Evolutionary conservation across 2,797 vertebrate genomes (phyloP), one percentile per base, ranked within the genome.

Genomic region (Chaetodon trifasciatus): DNA sequence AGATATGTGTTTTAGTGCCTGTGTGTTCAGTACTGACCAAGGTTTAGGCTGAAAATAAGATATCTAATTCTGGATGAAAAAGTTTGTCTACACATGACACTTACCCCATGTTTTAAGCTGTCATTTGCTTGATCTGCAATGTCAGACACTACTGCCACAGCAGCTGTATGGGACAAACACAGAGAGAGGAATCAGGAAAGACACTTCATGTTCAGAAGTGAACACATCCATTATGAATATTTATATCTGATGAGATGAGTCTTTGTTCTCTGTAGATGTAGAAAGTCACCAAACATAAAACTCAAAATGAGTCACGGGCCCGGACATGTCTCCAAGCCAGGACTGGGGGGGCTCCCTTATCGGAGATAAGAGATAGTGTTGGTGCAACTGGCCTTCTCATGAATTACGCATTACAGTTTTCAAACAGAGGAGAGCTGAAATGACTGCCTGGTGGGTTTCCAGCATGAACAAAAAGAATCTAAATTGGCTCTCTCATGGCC

Each of bases 71-170:
- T 70, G 17, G 4, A 74, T 60, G 13, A n/a, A 64, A 28, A 67
- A 49, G 1, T 57, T 58, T 55, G 16, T 40, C 21, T 6, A 15
- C 7, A 62, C 2, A 8, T 60, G 23, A 71, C 17, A 96, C 98
- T 97, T 87, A 99, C 98, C 96, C 97, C 98, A 69, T 99, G 95
- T 78, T 95, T 95, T 90, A 99, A 96, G 88, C 95, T 96, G 89
- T 98, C 97, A 0, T 96, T 98, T 69, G 96, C 96, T 74, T 94
- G 96, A 88, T 97, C 97, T 0, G 96, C 97, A 71, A 99, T 93
- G 88, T 97, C 97, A 74, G 97, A 97, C 88, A 99, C 88, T 5
- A 97, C 93, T 5, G 88, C 93, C 89, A 99, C 94, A 17, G 95
- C 96, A 89, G 96, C 98, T 99, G 92, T 53, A 76, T 9, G 49